Base-by-base conservation (phyloP, 2,888 invertebrate species). In the Cosmia pyralina region DNA sequence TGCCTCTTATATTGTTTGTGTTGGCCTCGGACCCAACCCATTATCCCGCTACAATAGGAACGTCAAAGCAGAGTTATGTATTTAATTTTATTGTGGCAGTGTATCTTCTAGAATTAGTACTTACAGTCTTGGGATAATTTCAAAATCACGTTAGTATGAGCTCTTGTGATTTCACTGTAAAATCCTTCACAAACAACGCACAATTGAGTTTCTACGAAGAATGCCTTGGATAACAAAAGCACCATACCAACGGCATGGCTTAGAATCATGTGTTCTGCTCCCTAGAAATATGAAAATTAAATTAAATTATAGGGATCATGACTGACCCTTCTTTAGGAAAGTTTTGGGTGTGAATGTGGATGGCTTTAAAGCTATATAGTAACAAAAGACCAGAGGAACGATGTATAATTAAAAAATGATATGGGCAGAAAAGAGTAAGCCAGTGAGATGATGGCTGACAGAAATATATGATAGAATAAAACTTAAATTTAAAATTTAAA, bases 121-220 rank as follows among this genome's bases (percentile, higher is more conserved):
- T 80, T 53, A 77, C 79, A 68, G 46, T 80, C 58, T 50, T 62
- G 57, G 11, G 79, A 60, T 57, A 44, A 10, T 53, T 80, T 82
- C 34, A 72, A 48, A 44, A 65, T 52, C 15, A 77, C 57, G 15
- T 67, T 80, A 4, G 17, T 50, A 13, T 78, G 41, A 11, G 62
- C 72, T 66, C 19, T 58, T 44, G 22, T n/a, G 11, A 82, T 38
- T 66, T 78, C 60, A 8, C 60, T 65, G 13, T 77, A 78, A 62
- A 82, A 78, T 19, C n/a, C n/a, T 78, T 80, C 79, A 22, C 78
- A 69, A 15, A 65, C 46, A 41, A 80, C 4, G 53, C 68, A 72
- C 28, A 80, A n/a, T 3, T 59, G 60, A 0, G n/a, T 55, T 62
- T 78, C 60, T 13, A 78, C 83, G 6, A 63, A 41, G 11, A 82